A percentile compares a stretch with the other conserved stretches of the same genome.
phyloP scores from a whole-genome alignment of 37 sponge, comb jelly and placozoan genomes.

The Aplysina aerophoba region DNA sequence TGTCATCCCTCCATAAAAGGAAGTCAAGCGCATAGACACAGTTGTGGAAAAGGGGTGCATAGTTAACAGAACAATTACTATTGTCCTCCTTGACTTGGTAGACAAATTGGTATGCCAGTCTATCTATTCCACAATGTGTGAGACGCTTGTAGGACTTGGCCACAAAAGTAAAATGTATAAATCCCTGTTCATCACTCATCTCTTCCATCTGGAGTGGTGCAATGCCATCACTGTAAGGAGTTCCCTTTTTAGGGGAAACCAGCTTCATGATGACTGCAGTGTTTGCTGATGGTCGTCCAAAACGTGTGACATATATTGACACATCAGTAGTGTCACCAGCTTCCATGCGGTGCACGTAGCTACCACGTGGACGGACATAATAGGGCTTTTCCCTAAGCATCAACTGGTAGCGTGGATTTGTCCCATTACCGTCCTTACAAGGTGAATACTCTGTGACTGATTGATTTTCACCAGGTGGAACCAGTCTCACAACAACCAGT shows the following conservation, averaged over 20 bases:
- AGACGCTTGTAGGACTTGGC: too few species aligned
- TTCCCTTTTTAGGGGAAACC: not conserved
- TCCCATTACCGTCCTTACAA: not conserved
- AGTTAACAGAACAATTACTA: not conserved
- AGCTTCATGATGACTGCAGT: not conserved
- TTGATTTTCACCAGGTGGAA: not conserved
- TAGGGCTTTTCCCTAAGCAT: slow-evolving; percentile 20
- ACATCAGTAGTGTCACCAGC: not conserved
- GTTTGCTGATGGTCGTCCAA: not conserved
- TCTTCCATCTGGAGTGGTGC: not conserved
- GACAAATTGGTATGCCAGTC: slow-evolving; percentile 27
- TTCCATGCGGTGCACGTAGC: slow-evolving; percentile 24
- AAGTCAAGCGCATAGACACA: not conserved
- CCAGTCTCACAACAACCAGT: not conserved
- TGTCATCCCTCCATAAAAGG: not conserved
- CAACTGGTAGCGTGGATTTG: not conserved
- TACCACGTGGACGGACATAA: slow-evolving; percentile 6
- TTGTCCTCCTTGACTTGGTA: not conserved
- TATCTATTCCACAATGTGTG: not conserved
- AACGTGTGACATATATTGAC: not conserved
- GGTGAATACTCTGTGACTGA: not conserved
- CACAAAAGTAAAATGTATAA: slow-evolving; percentile 20
- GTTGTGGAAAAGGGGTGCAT: not conserved
- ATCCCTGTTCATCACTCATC: not conserved
- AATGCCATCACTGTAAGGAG: not conserved